Base-by-base conservation (phyloP, 1,140 invertebrate species). In the Dufourea novaeangliae region DNA sequence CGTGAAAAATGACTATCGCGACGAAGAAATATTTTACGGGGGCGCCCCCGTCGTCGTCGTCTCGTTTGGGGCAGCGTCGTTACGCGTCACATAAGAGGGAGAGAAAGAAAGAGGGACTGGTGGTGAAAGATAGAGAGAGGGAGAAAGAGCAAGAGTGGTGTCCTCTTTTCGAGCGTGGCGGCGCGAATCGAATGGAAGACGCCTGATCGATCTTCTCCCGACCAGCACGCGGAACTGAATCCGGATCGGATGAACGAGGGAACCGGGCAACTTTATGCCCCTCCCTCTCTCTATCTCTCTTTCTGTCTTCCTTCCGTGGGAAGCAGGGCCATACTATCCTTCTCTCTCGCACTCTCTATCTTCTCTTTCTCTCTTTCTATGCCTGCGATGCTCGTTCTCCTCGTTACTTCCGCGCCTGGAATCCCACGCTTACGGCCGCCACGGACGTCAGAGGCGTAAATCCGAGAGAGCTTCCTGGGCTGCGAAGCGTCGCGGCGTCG, bases 1-100 rank as follows among this genome's bases (percentile, higher is more conserved):
- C 89, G 87, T 90, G 88, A 91, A 91, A 92, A 91, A 91, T 90
- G 90, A 91, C 87, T 90, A 87, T 88, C 87, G 86, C 84, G 83
- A 83, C 81, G 80, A 82, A 77, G 73, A 81, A 87, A 90, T 91
- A 91, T 90, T 90, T 90, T 86, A 90, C 88, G 92, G 91, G 90
- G 88, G 66, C 67, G n/a, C 73, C 71, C 72, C 70, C 59, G 78
- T 61, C 46, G 46, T n/a, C n/a, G n/a, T n/a, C n/a, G n/a, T n/a
- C n/a, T 34, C 69, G 63, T 50, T 41, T 20, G 32, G 57, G n/a
- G 14, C 52, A 29, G 27, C 71, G 72, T 64, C 56, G 78, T 75
- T 74, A 74, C 70, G 70, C 39, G 46, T 52, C 32, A 27, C 57
- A 59, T 27, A 50, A 56, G 52, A 4, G 3, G 14, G 52, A 56